Conservation (phyloP, 2,113 vertebrate species). For the Todiramphus chloris region DNA sequence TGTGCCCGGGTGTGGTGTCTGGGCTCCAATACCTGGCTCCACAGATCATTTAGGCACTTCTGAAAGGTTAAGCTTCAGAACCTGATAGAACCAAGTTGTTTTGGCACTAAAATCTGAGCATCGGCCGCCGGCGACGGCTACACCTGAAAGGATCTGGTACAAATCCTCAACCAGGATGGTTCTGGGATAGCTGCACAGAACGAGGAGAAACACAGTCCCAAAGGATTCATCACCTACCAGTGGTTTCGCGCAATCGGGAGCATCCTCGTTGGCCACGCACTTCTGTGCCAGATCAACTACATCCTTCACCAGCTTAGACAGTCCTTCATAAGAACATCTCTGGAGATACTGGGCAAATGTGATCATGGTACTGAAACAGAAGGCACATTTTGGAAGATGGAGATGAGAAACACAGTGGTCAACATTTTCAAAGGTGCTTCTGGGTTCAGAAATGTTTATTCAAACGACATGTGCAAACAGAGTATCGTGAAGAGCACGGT, state of each 20-base stretch:
- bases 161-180: neutral
- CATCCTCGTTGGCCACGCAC: conserved; percentile 61
- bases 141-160: neutral
- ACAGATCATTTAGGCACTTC: neutral
- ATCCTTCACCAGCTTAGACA: conserved; percentile 45
- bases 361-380: conserved; percentile 65
- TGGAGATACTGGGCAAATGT: conserved; percentile 74
- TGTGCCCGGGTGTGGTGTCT: neutral
- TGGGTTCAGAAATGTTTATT: neutral
- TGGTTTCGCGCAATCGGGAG: conserved; percentile 44
- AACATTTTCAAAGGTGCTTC: neutral
- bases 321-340: conserved; percentile 43
- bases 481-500: neutral
- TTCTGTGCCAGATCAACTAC: conserved; percentile 63
- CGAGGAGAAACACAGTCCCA: rapidly evolving
- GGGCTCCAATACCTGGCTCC: neutral
- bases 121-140: neutral
- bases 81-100: neutral
- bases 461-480: neutral
- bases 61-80: neutral
- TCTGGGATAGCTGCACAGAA: neutral
- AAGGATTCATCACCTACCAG: conserved; percentile 55
- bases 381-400: neutral
- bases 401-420: neutral
- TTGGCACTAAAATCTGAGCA: neutral